These are phyloP conservation scores for Amphiura filiformis DNA, from an alignment of 35 echinoderm and acorn worm genomes.

Conservation along the genomic window DNA sequence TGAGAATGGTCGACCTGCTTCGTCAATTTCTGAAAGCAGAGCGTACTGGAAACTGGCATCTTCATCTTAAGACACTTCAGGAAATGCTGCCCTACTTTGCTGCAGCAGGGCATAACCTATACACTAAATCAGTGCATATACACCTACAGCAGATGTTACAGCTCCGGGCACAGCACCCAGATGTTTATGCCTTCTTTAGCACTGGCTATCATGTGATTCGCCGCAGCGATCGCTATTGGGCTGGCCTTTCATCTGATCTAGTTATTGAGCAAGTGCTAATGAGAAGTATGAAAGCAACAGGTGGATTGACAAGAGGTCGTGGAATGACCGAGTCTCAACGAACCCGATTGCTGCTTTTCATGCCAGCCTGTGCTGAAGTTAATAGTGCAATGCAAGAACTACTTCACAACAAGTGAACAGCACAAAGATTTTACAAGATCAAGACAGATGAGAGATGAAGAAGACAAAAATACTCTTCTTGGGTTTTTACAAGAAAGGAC, in stretches of 20 bases:
- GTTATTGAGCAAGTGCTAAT: constrained; percentile 69
- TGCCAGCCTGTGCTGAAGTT: constrained; percentile 32
- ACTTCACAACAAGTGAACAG: constrained; percentile 42
- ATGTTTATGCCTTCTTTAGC: constrained; percentile 30
- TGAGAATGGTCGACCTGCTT: constrained; percentile 55
- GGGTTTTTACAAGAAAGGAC: constrained; percentile 33
- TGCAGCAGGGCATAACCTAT: constrained; percentile 66
- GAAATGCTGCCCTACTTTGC: constrained; percentile 68
- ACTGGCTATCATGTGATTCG: constrained; percentile 49
- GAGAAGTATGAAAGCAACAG: constrained; percentile 64
- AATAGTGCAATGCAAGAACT: constrained; percentile 71
- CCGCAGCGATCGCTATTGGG: constrained; percentile 52
- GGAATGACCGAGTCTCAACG: constrained; percentile 45
- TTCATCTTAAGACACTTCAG: constrained; percentile 23
- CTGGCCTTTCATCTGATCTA: constrained; percentile 46
- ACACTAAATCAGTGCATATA: constrained; percentile 36
- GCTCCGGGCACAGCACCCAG: constrained; percentile 46
- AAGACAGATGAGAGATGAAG: constrained; percentile 1
- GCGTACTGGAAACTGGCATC: constrained; percentile 34
- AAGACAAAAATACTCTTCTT: constrained; percentile 4
- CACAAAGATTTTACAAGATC: constrained; percentile 31
- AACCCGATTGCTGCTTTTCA: constrained; percentile 7
- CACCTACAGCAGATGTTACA: constrained; percentile 58
- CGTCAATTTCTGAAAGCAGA: constrained; percentile 34
- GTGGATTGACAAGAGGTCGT: constrained; percentile 53